phyloP scores from a whole-genome alignment of 2,888 invertebrate species.

The Tineola bisselliella region DNA sequence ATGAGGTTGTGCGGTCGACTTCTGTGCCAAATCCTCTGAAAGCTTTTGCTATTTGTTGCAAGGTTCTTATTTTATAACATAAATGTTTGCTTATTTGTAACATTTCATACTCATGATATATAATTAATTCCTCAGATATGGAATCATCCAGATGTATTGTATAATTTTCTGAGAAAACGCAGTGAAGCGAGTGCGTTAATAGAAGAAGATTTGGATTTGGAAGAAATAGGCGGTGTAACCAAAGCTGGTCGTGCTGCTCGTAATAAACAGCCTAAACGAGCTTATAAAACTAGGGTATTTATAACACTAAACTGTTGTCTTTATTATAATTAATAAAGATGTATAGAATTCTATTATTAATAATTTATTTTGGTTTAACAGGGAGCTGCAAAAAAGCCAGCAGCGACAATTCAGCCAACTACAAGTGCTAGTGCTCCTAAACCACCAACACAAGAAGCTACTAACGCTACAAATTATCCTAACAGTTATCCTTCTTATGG shows the following conservation, averaged over 20 bases:
- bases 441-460: slow-evolving; percentile 27
- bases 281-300: slow-evolving; percentile 27
- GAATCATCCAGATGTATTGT: slow-evolving; percentile 94
- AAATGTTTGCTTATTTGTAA: neutral
- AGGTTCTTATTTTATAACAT: slow-evolving; percentile 65
- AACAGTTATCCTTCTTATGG: slow-evolving; percentile 44
- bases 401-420: slow-evolving; percentile 61
- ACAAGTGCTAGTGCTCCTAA: slow-evolving; percentile 29
- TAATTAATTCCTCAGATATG: slow-evolving; percentile 71
- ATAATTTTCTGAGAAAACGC: slow-evolving; percentile 85
- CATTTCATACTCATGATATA: neutral
- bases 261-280: slow-evolving; percentile 27
- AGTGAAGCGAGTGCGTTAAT: slow-evolving; percentile 77
- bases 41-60: slow-evolving; percentile 98
- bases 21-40: slow-evolving; percentile 94
- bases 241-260: slow-evolving; percentile 46
- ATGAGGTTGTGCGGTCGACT: slow-evolving; percentile 86
- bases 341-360: too few relatives aligned
- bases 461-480: slow-evolving; percentile 24
- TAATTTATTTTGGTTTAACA: slow-evolving; percentile 20
- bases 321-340: neutral
- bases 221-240: slow-evolving; percentile 73
- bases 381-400: slow-evolving; percentile 58
- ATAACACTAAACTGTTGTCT: too few relatives aligned
- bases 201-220: slow-evolving; percentile 81